phyloP scores from a whole-genome alignment of 2,113 vertebrate genomes.

The Channa maculata region DNA sequence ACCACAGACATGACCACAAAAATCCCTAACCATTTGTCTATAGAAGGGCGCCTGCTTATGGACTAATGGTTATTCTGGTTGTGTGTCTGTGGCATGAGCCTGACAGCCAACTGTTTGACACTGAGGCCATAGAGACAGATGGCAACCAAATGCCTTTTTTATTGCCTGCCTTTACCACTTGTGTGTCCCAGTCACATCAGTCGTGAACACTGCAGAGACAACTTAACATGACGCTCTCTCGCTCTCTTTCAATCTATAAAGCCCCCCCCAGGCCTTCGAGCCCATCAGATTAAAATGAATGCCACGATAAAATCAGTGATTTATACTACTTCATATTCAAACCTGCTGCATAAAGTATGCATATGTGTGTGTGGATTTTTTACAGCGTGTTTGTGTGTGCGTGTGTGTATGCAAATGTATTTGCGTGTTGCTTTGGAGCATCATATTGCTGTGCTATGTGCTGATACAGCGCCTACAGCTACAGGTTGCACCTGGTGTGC shows the following conservation, averaged over 20 bases:
- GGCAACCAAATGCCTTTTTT: conserved; percentile 82
- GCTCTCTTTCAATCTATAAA: conserved; percentile 33
- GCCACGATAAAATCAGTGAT: conserved; percentile 42
- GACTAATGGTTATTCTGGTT: conserved; percentile 79
- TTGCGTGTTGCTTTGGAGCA: conserved; percentile 60
- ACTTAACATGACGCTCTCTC: conserved; percentile 37
- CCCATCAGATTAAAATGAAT: conserved; percentile 39
- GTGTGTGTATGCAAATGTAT: conserved; percentile 18
- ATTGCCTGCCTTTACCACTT: conserved; percentile 76
- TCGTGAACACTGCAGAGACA: conserved; percentile 58
- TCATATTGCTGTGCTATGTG: conserved; percentile 80
- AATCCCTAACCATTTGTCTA: conserved; percentile 68
- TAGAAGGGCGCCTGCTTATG: conserved; percentile 69
- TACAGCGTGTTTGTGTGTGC: neutral
- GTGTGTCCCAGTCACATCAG: conserved; percentile 73
- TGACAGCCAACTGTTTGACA: conserved; percentile 78
- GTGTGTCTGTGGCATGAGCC: conserved; percentile 68
- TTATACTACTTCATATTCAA: conserved; percentile 41
- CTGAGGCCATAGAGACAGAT: conserved; percentile 79
- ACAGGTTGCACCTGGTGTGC: conserved; percentile 83
- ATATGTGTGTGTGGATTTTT: neutral
- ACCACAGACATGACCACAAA: conserved; percentile 69
- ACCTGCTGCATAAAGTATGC: conserved; percentile 8
- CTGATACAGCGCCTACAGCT: conserved; percentile 79
- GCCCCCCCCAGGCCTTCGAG: conserved; percentile 9